These are phyloP conservation scores for Dicrurus megarhynchus DNA, from an alignment of 2,113 vertebrate species.

Conservation along the genomic window DNA sequence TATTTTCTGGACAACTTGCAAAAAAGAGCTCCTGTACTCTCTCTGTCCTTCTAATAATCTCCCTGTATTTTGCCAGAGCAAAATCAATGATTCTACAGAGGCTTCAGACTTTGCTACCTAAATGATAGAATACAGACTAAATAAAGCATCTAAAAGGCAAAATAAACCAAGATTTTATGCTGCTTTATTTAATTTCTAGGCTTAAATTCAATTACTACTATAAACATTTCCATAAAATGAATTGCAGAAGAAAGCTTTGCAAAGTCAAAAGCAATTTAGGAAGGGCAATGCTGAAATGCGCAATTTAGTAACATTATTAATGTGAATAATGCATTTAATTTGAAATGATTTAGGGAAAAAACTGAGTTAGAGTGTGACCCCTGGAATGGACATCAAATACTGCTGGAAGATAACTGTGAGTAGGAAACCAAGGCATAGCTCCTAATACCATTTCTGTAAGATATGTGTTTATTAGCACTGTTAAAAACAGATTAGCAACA, in stretches of 20 bases:
- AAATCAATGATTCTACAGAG: neutral
- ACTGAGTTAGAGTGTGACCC: neutral
- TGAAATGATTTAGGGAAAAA: conserved; percentile 2
- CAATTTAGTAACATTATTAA: conserved; percentile 50
- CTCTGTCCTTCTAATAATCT: neutral
- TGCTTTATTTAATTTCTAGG: conserved; percentile 62
- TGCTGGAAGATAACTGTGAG: neutral
- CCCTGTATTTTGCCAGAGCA: neutral
- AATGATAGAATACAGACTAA: neutral
- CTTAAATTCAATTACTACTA: conserved; percentile 56
- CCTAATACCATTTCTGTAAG: neutral
- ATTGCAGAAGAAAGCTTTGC: conserved; percentile 45
- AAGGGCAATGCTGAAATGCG: conserved; percentile 56
- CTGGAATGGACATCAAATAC: neutral
- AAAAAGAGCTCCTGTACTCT: neutral
- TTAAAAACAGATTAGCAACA: neutral
- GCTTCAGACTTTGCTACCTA: neutral
- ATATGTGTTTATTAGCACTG: neutral
- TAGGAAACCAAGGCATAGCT: neutral
- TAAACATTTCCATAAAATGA: conserved; percentile 58
- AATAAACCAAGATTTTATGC: conserved; percentile 47
- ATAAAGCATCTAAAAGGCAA: conserved; percentile 12
- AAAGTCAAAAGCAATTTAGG: conserved; percentile 65
- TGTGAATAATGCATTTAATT: conserved; percentile 52
- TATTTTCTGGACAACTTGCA: neutral